A percentile compares a stretch with the other conserved stretches of the same genome.
These are phyloP conservation scores for Oscheius onirici DNA, from an alignment of 2,888 invertebrate genomes.

Conservation along the genomic window DNA sequence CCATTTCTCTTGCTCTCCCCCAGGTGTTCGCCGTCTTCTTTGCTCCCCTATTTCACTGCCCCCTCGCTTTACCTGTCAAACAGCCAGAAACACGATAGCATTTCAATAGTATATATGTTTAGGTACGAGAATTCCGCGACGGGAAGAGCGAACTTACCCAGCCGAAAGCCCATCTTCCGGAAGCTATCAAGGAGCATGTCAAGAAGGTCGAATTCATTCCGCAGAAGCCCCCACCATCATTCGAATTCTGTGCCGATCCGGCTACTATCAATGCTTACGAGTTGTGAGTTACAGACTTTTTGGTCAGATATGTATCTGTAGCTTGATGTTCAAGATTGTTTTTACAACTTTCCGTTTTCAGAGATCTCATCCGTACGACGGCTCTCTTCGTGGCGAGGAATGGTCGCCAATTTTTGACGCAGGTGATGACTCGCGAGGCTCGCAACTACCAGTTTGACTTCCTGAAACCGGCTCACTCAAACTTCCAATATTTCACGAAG, in stretches of 20 bases:
- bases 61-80: no score
- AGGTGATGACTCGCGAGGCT: conserved; percentile 92
- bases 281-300: conserved; percentile 75
- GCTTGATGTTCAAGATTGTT: no score
- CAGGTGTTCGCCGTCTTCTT: no score
- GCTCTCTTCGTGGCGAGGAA: conserved; percentile 99
- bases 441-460: conserved; percentile 99
- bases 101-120: conserved; percentile 4
- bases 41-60: no score
- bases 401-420: conserved; percentile 95
- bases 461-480: conserved; percentile 93
- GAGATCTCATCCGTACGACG: conserved; percentile 95
- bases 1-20: no score
- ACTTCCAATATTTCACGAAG: conserved; percentile 97
- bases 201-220: conserved; percentile 53
- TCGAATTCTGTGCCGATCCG: conserved; percentile 94
- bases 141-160: conserved; percentile 52
- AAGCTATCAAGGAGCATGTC: conserved; percentile 66
- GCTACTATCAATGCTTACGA: conserved; percentile 97
- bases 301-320: background rate
- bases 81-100: no score
- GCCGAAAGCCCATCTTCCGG: conserved; percentile 50
- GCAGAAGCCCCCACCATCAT: conserved; percentile 89
- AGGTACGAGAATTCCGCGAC: conserved; percentile 61
- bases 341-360: conserved; percentile 71